Evolutionary conservation across 2,113 vertebrate genomes (phyloP).

Genomic region (Parus major): DNA sequence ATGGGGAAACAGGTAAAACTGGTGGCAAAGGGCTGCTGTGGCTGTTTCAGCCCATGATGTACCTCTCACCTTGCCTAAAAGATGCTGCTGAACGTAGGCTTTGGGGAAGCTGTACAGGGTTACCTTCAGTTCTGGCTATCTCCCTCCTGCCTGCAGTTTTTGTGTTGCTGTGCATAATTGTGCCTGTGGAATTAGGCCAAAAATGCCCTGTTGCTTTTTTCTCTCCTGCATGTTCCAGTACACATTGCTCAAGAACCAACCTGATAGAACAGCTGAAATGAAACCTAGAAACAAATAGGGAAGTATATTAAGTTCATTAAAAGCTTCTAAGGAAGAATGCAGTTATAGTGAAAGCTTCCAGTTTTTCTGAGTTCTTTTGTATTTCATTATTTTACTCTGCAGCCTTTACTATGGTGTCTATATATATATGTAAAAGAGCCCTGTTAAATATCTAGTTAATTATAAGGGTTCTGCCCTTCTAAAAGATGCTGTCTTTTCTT

Average conservation of each 20-base stretch:
- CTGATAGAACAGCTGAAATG: neutral
- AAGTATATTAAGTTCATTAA: neutral
- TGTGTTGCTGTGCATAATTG: rapidly evolving
- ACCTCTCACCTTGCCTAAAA: neutral
- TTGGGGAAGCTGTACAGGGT: rapidly evolving
- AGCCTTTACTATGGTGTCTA: neutral
- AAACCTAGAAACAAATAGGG: neutral
- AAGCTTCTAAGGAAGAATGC: neutral
- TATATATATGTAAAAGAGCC: too few relatives aligned
- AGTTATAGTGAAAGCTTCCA: neutral
- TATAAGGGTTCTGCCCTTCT: neutral
- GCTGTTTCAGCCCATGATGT: neutral
- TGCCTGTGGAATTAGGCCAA: neutral
- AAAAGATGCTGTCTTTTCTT: neutral
- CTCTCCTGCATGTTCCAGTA: neutral
- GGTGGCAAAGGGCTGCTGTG: neutral
- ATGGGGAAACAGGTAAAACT: neutral
- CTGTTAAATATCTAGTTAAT: neutral
- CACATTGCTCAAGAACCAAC: neutral
- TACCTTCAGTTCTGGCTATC: neutral
- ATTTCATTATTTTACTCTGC: neutral
- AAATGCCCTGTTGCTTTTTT: neutral
- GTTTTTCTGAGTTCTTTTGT: neutral
- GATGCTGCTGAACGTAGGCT: neutral
- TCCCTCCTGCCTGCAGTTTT: neutral